Evolutionary conservation across 2,888 invertebrate species (phyloP).

Genomic region (Tenthredo distinguenda): DNA sequence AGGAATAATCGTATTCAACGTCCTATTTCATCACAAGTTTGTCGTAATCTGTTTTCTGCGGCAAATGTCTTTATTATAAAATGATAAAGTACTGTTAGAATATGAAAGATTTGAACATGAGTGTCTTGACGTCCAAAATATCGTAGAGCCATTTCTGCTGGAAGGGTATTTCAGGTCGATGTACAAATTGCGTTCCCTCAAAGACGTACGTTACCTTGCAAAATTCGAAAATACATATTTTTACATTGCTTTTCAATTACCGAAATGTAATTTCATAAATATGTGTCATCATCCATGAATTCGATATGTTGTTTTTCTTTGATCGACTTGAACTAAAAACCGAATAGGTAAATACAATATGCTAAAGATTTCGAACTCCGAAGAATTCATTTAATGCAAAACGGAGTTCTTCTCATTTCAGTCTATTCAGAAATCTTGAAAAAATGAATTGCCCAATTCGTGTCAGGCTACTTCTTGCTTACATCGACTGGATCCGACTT

Average conservation of each 20-base stretch:
- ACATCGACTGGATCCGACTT: constrained; percentile 28
- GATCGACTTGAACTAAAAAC: neutral
- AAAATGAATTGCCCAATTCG: neutral
- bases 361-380: neutral
- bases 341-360: neutral
- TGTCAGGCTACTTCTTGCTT: neutral
- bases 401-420: neutral
- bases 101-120: constrained; percentile 69
- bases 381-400: neutral
- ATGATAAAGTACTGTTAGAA: constrained; percentile 58
- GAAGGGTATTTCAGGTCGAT: constrained; percentile 70
- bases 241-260: neutral
- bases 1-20: neutral
- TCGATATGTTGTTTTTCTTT: neutral
- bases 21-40: neutral
- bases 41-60: neutral
- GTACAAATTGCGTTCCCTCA: constrained; percentile 73
- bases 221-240: neutral
- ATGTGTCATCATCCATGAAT: neutral
- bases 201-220: constrained; percentile 75
- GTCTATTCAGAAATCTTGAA: neutral
- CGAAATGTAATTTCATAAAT: neutral
- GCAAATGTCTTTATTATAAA: neutral
- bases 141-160: constrained; percentile 76
- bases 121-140: constrained; percentile 74